These are phyloP conservation scores for Diacarnus erythraeanus DNA, from an alignment of 37 sponge, comb jelly and placozoan genomes.

Conservation along the genomic window DNA sequence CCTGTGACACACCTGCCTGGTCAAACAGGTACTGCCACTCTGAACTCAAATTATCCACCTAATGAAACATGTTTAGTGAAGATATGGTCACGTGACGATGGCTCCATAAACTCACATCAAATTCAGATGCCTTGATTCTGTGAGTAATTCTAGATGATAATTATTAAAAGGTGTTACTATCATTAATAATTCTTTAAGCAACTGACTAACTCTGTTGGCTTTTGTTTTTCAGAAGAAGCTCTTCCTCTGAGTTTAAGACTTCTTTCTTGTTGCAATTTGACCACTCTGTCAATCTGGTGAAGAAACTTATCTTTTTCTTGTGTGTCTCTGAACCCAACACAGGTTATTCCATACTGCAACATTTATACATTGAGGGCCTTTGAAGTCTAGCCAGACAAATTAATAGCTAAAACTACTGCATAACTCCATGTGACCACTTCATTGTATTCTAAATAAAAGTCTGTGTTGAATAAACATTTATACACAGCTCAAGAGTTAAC, in stretches of 20 bases:
- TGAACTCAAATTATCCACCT: slow-evolving; percentile 42
- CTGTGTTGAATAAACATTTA: too few species aligned
- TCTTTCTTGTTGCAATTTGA: slow-evolving; percentile 37
- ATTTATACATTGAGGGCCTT: too few species aligned
- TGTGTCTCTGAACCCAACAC: slow-evolving; percentile 53
- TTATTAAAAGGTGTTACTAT: not conserved
- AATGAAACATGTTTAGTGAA: not conserved
- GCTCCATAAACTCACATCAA: slow-evolving; percentile 45
- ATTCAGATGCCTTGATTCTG: slow-evolving; percentile 44
- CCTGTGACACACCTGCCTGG: slow-evolving; percentile 47
- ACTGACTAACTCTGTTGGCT: slow-evolving; percentile 32
- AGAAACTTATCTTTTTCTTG: slow-evolving; percentile 36
- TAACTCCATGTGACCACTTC: too few species aligned
- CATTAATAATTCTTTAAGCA: not conserved
- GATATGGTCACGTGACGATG: not conserved
- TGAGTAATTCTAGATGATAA: slow-evolving; percentile 10
- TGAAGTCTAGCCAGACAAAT: too few species aligned
- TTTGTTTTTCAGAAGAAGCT: slow-evolving; percentile 14
- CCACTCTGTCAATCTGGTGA: slow-evolving; percentile 43
- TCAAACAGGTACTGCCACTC: slow-evolving; percentile 74
- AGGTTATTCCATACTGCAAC: slow-evolving; percentile 58
- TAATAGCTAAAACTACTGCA: too few species aligned
- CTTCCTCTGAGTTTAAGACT: slow-evolving; percentile 21
- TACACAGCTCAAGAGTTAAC: too few species aligned
- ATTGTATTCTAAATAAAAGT: too few species aligned